Evolutionary conservation across 1,140 invertebrate species (phyloP).

Genomic region (Mizuhopecten yessoensis): DNA sequence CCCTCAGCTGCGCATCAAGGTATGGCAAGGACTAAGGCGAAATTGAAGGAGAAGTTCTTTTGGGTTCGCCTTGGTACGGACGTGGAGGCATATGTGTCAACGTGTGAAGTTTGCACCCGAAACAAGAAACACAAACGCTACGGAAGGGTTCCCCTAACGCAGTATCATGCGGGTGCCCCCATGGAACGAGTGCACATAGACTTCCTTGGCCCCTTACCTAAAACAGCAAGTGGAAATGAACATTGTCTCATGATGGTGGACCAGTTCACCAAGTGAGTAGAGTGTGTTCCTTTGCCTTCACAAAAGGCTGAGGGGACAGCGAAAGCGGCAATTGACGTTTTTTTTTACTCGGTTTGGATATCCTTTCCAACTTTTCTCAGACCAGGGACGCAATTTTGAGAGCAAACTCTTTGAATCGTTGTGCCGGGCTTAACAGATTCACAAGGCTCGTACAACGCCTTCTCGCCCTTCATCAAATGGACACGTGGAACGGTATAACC

Average conservation of each 20-base stretch:
- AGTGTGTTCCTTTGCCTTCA: background rate
- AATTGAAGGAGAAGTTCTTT: slow-evolving; percentile 31
- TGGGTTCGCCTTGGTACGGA: background rate
- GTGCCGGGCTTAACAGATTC: background rate
- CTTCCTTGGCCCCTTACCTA: slow-evolving; percentile 2
- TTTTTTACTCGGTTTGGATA: background rate
- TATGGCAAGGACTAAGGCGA: background rate
- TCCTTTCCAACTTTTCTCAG: too few species aligned
- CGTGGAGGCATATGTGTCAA: background rate
- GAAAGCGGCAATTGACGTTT: background rate
- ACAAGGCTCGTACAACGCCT: slow-evolving; percentile 1
- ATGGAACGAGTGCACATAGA: background rate
- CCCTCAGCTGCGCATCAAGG: slow-evolving; percentile 16
- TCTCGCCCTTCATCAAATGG: background rate
- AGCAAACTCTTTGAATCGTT: background rate
- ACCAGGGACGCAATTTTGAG: too few species aligned
- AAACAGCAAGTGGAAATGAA: slow-evolving; percentile 41
- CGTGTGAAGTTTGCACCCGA: background rate
- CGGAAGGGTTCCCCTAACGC: background rate
- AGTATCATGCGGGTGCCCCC: background rate
- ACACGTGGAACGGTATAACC: background rate
- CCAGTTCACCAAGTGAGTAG: background rate
- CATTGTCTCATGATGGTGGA: background rate
- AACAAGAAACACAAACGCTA: background rate
- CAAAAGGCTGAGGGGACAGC: background rate